These are phyloP conservation scores for Haemorhous mexicanus DNA, from an alignment of 2,113 vertebrate genomes.

Conservation along the genomic window DNA sequence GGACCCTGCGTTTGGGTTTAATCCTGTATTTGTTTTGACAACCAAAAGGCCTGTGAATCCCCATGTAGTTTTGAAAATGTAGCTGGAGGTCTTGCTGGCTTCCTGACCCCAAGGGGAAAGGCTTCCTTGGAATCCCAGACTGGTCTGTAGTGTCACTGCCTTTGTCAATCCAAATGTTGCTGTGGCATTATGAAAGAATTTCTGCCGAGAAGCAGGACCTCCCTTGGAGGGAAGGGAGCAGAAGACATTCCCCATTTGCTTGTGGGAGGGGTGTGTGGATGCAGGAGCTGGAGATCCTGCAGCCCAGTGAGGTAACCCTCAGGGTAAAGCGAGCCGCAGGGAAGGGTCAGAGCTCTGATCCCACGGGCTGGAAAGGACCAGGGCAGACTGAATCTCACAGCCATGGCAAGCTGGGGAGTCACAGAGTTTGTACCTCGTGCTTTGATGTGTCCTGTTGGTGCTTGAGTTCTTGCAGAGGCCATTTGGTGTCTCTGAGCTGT, in stretches of 20 bases:
- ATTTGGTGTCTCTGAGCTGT: fast-evolving
- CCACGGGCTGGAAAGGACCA: background rate
- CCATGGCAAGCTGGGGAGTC: background rate
- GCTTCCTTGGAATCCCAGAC: background rate
- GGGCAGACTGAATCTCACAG: background rate
- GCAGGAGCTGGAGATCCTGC: background rate
- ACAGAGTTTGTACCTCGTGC: background rate
- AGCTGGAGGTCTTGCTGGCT: background rate
- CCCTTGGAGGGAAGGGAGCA: background rate
- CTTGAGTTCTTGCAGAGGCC: fast-evolving
- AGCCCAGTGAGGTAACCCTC: background rate
- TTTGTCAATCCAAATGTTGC: background rate
- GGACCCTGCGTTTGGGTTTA: fast-evolving
- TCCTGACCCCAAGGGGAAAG: background rate
- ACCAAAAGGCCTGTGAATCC: background rate
- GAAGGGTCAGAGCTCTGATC: background rate
- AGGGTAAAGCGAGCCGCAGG: background rate
- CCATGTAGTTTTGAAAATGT: background rate
- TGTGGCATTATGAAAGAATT: background rate
- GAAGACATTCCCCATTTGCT: slow-evolving; percentile 5
- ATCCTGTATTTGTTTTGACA: background rate
- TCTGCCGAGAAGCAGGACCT: background rate
- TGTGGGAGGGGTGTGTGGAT: background rate
- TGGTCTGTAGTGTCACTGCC: background rate
- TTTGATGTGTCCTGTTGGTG: background rate